Percentiles rank a stretch among this genome's conserved stretches.
Conservation (phyloP, 2,113 vertebrate species). For the Tetrao urogallus region DNA sequence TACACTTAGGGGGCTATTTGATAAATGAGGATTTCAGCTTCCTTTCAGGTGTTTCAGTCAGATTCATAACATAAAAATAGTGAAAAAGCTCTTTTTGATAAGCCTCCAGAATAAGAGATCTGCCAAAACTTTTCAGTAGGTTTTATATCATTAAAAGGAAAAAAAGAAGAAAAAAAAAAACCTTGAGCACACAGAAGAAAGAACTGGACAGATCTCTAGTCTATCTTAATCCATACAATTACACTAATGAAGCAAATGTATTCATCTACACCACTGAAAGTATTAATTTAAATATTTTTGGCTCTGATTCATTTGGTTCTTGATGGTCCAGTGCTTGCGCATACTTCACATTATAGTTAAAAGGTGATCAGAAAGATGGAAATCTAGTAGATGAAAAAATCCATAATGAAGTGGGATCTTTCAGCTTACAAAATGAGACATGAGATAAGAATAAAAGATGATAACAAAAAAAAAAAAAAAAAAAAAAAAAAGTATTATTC, state of each 20-base stretch:
- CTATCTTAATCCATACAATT: background rate
- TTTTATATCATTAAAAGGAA: background rate
- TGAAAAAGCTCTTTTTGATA: background rate
- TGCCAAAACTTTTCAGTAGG: background rate
- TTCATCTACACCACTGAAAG: background rate
- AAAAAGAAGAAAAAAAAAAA: background rate
- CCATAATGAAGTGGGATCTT: accelerated
- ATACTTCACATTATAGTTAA: background rate
- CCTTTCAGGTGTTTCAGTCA: background rate
- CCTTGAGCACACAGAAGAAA: background rate
- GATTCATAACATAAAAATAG: background rate
- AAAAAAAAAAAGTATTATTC: background rate
- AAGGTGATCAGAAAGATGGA: background rate
- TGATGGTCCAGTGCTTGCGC: background rate
- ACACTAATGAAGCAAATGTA: background rate
- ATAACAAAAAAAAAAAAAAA: background rate
- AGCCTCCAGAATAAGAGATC: background rate
- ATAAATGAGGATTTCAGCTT: background rate
- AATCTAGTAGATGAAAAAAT: background rate
- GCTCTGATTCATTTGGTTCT: background rate
- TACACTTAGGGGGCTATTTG: background rate
- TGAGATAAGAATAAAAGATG: background rate
- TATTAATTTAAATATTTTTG: background rate
- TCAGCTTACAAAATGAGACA: background rate
- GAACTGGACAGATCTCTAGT: background rate